These are phyloP conservation scores for Pelvicachromis taeniatus DNA, from an alignment of 2,113 vertebrate species.

Conservation along the genomic window DNA sequence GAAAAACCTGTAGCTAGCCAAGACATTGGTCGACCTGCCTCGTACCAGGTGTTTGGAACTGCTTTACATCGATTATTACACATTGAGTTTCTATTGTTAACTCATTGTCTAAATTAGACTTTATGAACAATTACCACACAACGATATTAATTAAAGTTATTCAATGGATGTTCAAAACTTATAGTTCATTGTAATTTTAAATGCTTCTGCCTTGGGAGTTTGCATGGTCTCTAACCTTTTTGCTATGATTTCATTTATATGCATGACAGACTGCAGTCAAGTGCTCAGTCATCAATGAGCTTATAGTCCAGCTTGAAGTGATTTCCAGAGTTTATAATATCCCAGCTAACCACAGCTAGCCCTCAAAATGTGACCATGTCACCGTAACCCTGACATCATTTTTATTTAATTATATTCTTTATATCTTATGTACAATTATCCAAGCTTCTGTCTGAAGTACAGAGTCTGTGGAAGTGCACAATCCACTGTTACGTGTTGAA, in stretches of 20 bases:
- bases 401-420: not conserved
- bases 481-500: slow-evolving; percentile 6
- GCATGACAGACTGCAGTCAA: not conserved
- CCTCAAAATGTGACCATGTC: slow-evolving; percentile 3
- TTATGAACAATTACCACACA: not conserved
- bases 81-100: not conserved
- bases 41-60: not conserved
- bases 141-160: not conserved
- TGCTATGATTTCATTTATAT: slow-evolving; percentile 11
- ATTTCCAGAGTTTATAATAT: slow-evolving; percentile 47
- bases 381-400: not conserved
- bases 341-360: slow-evolving; percentile 30
- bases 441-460: not conserved
- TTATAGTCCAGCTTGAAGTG: slow-evolving; percentile 36
- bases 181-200: not conserved
- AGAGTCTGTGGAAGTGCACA: not conserved
- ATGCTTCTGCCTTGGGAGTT: not conserved
- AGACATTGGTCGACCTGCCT: not conserved
- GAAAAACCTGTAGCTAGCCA: not conserved
- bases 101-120: not conserved
- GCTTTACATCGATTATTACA: not conserved
- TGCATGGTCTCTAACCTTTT: not conserved
- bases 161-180: not conserved
- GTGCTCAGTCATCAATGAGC: slow-evolving; percentile 21
- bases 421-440: not conserved